phyloP scores from a whole-genome alignment of 2,113 vertebrate species.

The Leptobrachium leishanense region DNA sequence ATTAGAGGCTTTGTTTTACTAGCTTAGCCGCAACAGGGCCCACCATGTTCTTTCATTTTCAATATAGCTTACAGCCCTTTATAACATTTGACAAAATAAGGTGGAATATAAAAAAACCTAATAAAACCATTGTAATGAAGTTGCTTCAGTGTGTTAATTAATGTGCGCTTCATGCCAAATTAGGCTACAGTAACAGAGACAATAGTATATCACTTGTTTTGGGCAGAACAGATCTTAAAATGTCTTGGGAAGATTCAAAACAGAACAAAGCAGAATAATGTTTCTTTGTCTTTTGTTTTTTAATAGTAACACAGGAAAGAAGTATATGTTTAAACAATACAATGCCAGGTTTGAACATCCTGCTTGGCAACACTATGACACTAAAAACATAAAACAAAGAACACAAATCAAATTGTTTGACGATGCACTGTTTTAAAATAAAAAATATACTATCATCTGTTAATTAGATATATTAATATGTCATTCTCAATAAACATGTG shows the following conservation, averaged over 20 bases:
- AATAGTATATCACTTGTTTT: conserved; percentile 2
- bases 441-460: too few species aligned
- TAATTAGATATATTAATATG: too few species aligned
- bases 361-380: conserved; percentile 1
- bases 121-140: not conserved
- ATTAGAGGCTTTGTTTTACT: too few species aligned
- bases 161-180: not conserved
- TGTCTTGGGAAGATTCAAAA: conserved; percentile 6
- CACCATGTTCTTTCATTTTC: not conserved
- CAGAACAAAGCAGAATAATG: conserved; percentile 4
- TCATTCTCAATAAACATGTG: too few species aligned
- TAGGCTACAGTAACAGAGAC: not conserved
- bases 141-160: not conserved
- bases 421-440: too few species aligned
- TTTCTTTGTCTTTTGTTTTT: conserved; percentile 12
- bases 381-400: not conserved
- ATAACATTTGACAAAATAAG: not conserved
- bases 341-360: conserved; percentile 10
- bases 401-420: too few species aligned
- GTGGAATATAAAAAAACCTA: not conserved
- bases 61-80: not conserved
- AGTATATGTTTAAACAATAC: conserved; percentile 11
- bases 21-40: too few species aligned
- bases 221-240: conserved; percentile 16
- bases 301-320: conserved; percentile 12